Evolutionary conservation across 2,888 invertebrate species (phyloP), one percentile per base, ranked within the genome.

Genomic region (Coleophora flavipennella): DNA sequence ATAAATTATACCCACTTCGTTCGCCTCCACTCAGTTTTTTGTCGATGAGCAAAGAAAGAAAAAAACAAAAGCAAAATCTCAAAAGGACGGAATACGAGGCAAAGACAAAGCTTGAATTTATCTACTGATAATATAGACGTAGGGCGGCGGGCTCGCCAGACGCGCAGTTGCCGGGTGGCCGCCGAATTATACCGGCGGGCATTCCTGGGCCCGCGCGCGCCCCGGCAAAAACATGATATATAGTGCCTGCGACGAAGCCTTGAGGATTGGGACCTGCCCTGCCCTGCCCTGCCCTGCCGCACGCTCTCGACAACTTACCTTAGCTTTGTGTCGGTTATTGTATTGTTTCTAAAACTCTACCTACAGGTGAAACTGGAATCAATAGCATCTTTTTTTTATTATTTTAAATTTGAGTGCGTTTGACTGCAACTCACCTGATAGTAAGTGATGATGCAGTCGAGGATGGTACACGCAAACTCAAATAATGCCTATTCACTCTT

Each of bases 91-190:
- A 80, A 81, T 83, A 81, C 79, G 81, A 83, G 74, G 77, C 81
- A 83, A 83, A 84, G 84, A 84, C 84, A 83, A 81, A 80, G 81
- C 79, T 78, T 73, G 76, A 83, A 84, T 81, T 81, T 84, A 84
- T 84, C 83, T 83, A 84, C 83, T 81, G 84, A 84, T 84, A 83
- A 84, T 84, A 80, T 84, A 84, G 84, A 83, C 81, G 81, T 81
- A 80, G 78, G 77, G 70, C 73, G 75, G 74, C 69, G 72, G 62
- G 66, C 66, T 65, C 71, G 70, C 74, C 68, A 75, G 77, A 75
- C 79, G 68, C 59, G 54, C 61, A 60, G 62, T 38, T 37, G 44
- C 69, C 71, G 70, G 69, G 77, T 76, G 79, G 79, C 76, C 77
- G 67, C 74, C 77, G 76, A 81, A 81, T 81, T 81, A 80, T 79